phyloP scores from a whole-genome alignment of 2,888 invertebrate species.

The Himalopsyche kuldschensis region DNA sequence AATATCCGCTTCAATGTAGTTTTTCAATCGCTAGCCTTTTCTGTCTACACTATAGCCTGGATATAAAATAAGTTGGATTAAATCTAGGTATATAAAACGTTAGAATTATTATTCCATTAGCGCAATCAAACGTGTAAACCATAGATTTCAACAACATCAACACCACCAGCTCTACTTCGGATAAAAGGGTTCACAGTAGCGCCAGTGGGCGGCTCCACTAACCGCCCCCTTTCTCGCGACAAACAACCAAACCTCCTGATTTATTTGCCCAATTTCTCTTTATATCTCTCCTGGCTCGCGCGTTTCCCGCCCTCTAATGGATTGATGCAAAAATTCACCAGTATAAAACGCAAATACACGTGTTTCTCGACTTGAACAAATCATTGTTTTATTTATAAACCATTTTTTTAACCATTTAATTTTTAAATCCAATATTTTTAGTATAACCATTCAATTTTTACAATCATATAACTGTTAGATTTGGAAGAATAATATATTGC shows the following conservation, averaged over 20 bases:
- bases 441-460: too few relatives aligned
- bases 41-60: too few relatives aligned
- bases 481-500: too few relatives aligned
- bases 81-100: not conserved
- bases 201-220: not conserved
- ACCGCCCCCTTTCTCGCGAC: not conserved
- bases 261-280: slow-evolving; percentile 39
- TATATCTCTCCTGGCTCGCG: slow-evolving; percentile 38
- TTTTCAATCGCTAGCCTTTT: too few relatives aligned
- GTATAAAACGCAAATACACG: not conserved
- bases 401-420: too few relatives aligned
- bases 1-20: too few relatives aligned
- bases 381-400: too few relatives aligned
- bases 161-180: not conserved
- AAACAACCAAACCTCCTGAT: slow-evolving; percentile 34
- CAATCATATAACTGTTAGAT: too few relatives aligned
- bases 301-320: slow-evolving; percentile 31
- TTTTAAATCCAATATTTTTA: too few relatives aligned
- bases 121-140: not conserved
- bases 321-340: slow-evolving; percentile 34
- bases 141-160: not conserved
- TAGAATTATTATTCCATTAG: not conserved
- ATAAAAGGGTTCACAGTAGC: not conserved
- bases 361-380: not conserved
- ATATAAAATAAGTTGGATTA: not conserved